Evolutionary conservation across 2,797 vertebrate species (phyloP).

Genomic region (Hirundo rustica): DNA sequence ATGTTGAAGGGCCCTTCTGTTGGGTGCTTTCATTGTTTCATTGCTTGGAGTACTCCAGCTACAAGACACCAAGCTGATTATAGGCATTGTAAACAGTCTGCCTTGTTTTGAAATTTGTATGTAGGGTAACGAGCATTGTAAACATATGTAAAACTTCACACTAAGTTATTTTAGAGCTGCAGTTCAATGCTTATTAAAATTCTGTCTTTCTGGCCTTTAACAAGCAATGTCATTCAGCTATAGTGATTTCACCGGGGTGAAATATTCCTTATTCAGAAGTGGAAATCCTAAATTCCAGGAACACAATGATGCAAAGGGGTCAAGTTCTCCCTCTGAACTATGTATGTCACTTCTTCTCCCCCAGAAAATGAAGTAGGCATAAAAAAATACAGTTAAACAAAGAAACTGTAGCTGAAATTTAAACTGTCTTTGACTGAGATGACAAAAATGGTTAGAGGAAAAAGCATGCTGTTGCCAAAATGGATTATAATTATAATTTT

Average conservation of each 20-base stretch:
- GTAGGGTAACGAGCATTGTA: slow-evolving; percentile 38
- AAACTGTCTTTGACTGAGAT: background rate
- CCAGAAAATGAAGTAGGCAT: background rate
- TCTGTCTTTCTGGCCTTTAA: slow-evolving; percentile 40
- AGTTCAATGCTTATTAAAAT: slow-evolving; percentile 49
- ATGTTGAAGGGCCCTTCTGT: slow-evolving; percentile 54
- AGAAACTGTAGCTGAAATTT: slow-evolving; percentile 12
- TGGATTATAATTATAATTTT: slow-evolving; percentile 2
- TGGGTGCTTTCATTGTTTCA: slow-evolving; percentile 41
- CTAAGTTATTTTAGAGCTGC: slow-evolving; percentile 12
- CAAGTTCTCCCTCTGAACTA: slow-evolving; percentile 1
- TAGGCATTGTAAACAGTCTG: slow-evolving; percentile 37
- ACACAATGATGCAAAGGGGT: slow-evolving; percentile 7
- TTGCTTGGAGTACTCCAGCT: background rate
- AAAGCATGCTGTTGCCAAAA: background rate
- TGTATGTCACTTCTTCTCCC: slow-evolving; percentile 3
- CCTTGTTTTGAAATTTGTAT: slow-evolving; percentile 48
- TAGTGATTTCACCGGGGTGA: slow-evolving; percentile 60
- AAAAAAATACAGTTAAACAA: slow-evolving; percentile 40
- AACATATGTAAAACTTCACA: slow-evolving; percentile 58
- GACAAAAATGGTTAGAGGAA: background rate
- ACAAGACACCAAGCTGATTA: slow-evolving; percentile 56
- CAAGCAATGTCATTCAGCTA: slow-evolving; percentile 34
- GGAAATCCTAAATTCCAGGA: slow-evolving; percentile 54
- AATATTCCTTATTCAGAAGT: slow-evolving; percentile 50